Evolutionary conservation across 2,113 vertebrate species (phyloP).

Genomic region (Corvus cornix): DNA sequence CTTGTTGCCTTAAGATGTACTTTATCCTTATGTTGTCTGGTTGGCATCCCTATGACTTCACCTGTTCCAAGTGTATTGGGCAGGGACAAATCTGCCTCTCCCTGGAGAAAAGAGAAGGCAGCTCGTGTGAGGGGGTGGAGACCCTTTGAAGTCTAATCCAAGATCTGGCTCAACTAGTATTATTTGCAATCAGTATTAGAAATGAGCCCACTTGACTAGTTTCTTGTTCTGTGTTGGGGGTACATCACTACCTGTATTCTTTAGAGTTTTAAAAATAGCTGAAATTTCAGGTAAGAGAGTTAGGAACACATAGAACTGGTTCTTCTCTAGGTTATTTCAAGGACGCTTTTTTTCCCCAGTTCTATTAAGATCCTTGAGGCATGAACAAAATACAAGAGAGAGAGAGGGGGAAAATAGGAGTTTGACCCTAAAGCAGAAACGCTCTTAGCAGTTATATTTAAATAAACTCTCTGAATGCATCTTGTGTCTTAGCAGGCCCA

Average conservation of each 20-base stretch:
- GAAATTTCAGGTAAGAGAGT: not conserved
- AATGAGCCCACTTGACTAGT: not conserved
- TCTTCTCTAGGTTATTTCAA: not conserved
- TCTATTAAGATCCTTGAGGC: not conserved
- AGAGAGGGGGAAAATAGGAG: not conserved
- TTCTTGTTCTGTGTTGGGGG: not conserved
- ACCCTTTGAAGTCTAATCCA: not conserved
- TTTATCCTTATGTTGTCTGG: not conserved
- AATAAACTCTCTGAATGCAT: not conserved
- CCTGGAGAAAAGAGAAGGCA: not conserved
- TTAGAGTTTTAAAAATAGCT: not conserved
- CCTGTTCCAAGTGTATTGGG: not conserved
- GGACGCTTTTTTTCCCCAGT: not conserved
- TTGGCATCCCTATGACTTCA: conserved; percentile 25
- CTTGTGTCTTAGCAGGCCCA: not conserved
- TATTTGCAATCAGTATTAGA: conserved; percentile 27
- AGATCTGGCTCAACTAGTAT: not conserved
- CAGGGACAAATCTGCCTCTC: not conserved
- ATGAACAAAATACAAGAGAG: not conserved
- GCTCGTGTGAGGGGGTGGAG: not conserved
- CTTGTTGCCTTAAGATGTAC: conserved; percentile 45
- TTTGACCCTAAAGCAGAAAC: not conserved
- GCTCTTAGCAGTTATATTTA: not conserved
- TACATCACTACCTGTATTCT: not conserved
- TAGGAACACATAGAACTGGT: not conserved